A percentile compares a stretch with the other conserved stretches of the same genome.
phyloP scores from a whole-genome alignment of 2,888 invertebrate species.

The Hyposoter dolosus region DNA sequence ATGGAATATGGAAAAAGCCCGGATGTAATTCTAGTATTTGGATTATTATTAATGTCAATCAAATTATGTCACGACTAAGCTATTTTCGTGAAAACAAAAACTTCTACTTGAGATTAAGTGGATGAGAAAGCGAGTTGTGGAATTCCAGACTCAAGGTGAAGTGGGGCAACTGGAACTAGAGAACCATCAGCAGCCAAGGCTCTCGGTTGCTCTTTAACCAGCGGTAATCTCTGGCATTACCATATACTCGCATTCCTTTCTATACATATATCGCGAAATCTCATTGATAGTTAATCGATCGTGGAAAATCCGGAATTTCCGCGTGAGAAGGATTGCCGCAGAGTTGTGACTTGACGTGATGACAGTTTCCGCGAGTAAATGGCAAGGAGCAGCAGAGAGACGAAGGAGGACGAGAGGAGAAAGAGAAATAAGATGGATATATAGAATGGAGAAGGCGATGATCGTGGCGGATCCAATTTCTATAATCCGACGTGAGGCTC shows the following conservation, averaged over 20 bases:
- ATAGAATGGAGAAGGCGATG: conserved; percentile 49
- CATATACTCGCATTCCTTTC: conserved; percentile 28
- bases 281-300: conserved; percentile 64
- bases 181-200: background rate
- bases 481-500: conserved; percentile 64
- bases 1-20: background rate
- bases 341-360: conserved; percentile 57
- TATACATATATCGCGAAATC: conserved; percentile 12
- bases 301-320: conserved; percentile 64
- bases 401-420: conserved; percentile 1
- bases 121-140: conserved; percentile 39
- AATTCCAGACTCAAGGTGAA: conserved; percentile 55
- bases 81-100: background rate
- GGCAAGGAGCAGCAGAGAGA: conserved; percentile 16
- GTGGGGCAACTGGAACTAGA: conserved; percentile 26
- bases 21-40: background rate
- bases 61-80: background rate
- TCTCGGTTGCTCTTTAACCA: conserved; percentile 29
- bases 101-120: conserved; percentile 1
- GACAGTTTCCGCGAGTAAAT: conserved; percentile 58
- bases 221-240: conserved; percentile 36
- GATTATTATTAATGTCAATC: background rate
- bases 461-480: conserved; percentile 66
- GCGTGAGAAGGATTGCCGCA: conserved; percentile 39
- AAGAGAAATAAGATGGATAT: conserved; percentile 10